Evolutionary conservation across 92 coral and sea anemone genomes (phyloP).

Genomic region (Virgularia gustaviana): DNA sequence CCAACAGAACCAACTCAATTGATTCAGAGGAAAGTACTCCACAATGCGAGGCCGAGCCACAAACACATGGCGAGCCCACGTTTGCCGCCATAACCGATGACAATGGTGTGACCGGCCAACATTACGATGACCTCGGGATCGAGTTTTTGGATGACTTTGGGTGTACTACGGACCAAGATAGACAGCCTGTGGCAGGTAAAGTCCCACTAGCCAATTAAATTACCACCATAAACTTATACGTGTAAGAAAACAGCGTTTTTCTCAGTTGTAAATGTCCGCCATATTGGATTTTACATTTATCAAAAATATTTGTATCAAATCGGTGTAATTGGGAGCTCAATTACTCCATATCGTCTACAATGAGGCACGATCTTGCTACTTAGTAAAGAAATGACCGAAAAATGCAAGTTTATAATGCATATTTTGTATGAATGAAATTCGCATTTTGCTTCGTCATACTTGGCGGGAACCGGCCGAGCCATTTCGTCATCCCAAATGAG

Average conservation of each 20-base stretch:
- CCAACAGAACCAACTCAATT: not conserved
- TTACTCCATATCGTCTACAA: not conserved
- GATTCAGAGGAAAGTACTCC: not conserved
- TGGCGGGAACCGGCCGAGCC: not conserved
- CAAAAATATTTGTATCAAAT: not conserved
- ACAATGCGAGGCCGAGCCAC: constrained; percentile 17
- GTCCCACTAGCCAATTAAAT: not conserved
- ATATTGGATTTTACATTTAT: constrained; percentile 58
- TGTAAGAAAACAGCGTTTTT: constrained; percentile 1
- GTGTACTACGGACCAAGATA: constrained; percentile 61
- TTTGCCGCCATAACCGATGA: constrained; percentile 30
- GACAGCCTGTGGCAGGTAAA: constrained; percentile 95
- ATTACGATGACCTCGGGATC: not conserved
- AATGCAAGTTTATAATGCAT: not conserved
- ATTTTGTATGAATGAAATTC: not conserved
- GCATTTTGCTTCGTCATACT: not conserved
- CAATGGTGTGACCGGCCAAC: constrained; percentile 10
- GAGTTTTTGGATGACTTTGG: constrained; percentile 56
- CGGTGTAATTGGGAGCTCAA: too few species aligned
- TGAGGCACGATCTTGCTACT: not conserved
- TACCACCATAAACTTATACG: not conserved
- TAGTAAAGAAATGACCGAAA: not conserved
- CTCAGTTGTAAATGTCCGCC: constrained; percentile 57
- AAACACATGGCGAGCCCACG: constrained; percentile 38
- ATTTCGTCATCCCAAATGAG: not conserved